phyloP scores from a whole-genome alignment of 2,888 invertebrate genomes.

The Coenonympha arcania region DNA sequence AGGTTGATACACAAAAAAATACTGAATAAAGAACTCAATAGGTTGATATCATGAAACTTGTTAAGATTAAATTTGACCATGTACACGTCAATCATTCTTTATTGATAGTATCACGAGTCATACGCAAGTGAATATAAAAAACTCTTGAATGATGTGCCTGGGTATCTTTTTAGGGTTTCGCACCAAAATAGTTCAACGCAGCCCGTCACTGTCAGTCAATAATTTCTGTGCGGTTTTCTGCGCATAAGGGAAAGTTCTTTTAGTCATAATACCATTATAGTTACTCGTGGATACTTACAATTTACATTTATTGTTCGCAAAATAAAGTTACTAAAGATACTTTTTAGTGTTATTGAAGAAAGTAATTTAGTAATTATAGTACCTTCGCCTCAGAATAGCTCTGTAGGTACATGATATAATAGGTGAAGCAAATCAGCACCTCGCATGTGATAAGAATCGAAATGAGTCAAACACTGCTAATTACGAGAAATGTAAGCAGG shows the following conservation, averaged over 20 bases:
- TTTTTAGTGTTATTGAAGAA: no score
- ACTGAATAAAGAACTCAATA: not conserved
- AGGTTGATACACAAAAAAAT: not conserved
- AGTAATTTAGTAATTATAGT: not conserved
- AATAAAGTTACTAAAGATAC: no score
- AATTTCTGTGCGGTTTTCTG: no score
- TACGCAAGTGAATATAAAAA: constrained; percentile 12
- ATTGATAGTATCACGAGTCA: constrained; percentile 25
- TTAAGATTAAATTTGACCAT: constrained; percentile 29
- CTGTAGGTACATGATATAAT: constrained; percentile 1
- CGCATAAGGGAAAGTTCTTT: no score
- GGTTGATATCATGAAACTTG: constrained; percentile 12
- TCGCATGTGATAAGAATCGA: constrained; percentile 38
- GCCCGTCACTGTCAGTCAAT: no score
- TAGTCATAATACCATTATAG: no score
- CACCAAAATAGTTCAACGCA: no score
- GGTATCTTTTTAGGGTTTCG: no score
- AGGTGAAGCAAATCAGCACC: not conserved
- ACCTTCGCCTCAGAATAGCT: not conserved
- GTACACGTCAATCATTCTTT: constrained; percentile 34
- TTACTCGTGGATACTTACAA: no score
- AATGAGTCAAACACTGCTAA: constrained; percentile 45
- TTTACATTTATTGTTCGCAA: no score
- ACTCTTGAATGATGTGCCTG: not conserved
- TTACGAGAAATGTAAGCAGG: constrained; percentile 55